Base-by-base conservation (phyloP, 1,140 invertebrate genomes). In the Cataglyphis hispanica region DNA sequence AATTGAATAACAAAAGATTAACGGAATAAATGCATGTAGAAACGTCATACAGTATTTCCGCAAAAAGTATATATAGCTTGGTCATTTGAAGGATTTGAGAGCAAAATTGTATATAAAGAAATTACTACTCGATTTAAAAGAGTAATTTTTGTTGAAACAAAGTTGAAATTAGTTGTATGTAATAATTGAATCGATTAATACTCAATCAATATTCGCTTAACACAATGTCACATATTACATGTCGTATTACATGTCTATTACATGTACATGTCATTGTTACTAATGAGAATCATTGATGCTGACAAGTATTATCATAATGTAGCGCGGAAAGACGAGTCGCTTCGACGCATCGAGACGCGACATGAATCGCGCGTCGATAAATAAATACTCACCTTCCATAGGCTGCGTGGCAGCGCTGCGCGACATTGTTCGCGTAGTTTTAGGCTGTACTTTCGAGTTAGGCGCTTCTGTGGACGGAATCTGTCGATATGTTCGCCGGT, bases 351-450 rank as follows among this genome's bases (percentile, higher is more conserved):
- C 10, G 16, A 31, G 0, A 60, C 31, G 25, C 34, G 31, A 61
- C 13, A 13, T 1, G 25, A 10, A 31, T 27, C 50, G 22, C 1
- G 2, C 4, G 1, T 37, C n/a, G 53, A 60, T 27, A 27, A 86
- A 61, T 37, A 40, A 50, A 60, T 31, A 91, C 89, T 92, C 66
- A 92, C 91, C 91, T 92, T 91, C 85, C 91, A 92, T 92, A 53
- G 91, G 91, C 80, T 89, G 88, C 66, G 91, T 92, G 84, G 91
- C 88, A 69, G 91, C 91, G 83, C 87, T 92, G 77, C 91, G 91
- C 63, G 91, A 92, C 91, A 92, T 92, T 89, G 86, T 92, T 90
- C 27, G 64, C 60, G 64, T 81, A 61, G n/a, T 60, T 31, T 81
- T 84, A 87, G 58, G 83, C 88, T 86, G 72, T 64, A 67, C 60